Base-by-base conservation (phyloP, 1,140 invertebrate species). In the Armadillidium nasatum region DNA sequence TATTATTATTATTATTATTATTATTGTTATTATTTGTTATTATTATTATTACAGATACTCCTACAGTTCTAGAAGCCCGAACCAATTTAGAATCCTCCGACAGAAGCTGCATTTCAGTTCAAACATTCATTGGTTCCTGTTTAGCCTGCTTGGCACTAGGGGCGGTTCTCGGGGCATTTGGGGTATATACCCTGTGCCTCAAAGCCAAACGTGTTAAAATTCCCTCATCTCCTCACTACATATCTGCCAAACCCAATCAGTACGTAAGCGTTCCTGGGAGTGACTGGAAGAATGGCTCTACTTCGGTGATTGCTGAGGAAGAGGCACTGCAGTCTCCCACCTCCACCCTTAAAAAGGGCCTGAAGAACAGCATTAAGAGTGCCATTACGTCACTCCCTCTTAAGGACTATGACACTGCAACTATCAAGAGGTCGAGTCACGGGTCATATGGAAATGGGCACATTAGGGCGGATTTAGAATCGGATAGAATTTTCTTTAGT, bases 381-480 rank as follows among this genome's bases (percentile, higher is more conserved):
- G 76, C 79, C 45, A 76, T 76, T 43, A 78, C 79, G 23, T 78
- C 75, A 0, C 68, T 80, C 33, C 79, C 79, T n/a, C 44, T 80
- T 4, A 80, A 80, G 50, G 92, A 94, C 74, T 92, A 91, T 79
- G 92, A 93, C 82, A 90, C 90, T 0, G 89, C 91, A 4, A 94
- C 92, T 0, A 85, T 94, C 60, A 91, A 93, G 82, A 85, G 92
- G 54, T 92, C 93, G 83, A 92, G 91, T 82, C 88, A 90, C 80
- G 88, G 87, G 69, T 79, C 77, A 2, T 81, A 81, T 23, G 84
- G 86, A 23, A 85, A 85, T 78, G 84, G 84, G 3, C 86, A 88
- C 70, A 86, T 88, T 76, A 82, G 88, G 44, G 84, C 86, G n/a
- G 87, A 88, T 80, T 84, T 88, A 23, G 88, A 88, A 81, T 87